A percentile compares a stretch with the other conserved stretches of the same genome.
Conservation (phyloP, 2,888 invertebrate genomes). For the Torymus auratus region DNA sequence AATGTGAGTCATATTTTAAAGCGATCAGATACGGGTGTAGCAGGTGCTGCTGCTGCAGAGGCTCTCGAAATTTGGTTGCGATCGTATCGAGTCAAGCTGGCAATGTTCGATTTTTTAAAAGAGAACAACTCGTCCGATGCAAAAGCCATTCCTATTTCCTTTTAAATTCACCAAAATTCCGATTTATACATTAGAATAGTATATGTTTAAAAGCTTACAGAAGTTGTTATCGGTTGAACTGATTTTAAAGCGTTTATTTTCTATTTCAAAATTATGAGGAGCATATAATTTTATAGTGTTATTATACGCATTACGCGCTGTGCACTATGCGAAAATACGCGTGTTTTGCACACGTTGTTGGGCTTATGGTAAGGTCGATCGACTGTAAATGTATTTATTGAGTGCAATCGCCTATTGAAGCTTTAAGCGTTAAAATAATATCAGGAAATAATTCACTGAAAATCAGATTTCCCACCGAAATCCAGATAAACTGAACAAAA, state of each 20-base stretch:
- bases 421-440: too few species aligned
- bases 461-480: too few species aligned
- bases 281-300: not conserved
- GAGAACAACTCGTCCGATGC: not conserved
- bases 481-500: too few species aligned
- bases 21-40: not conserved
- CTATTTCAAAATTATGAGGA: too few species aligned
- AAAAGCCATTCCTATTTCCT: too few species aligned
- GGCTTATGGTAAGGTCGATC: conserved; percentile 27
- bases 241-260: too few species aligned
- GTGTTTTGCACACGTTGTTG: not conserved
- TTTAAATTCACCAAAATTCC: not conserved
- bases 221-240: too few species aligned
- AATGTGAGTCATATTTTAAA: not conserved
- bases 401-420: conserved; percentile 16
- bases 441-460: too few species aligned
- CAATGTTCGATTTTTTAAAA: conserved; percentile 9
- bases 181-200: not conserved
- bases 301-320: conserved; percentile 7
- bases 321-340: not conserved
- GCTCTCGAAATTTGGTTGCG: not conserved
- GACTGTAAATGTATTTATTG: conserved; percentile 29
- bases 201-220: too few species aligned
- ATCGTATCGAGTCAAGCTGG: conserved; percentile 1
- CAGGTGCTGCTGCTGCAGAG: not conserved